Conservation (phyloP, 2,888 invertebrate genomes). For the Orthosia gracilis region DNA sequence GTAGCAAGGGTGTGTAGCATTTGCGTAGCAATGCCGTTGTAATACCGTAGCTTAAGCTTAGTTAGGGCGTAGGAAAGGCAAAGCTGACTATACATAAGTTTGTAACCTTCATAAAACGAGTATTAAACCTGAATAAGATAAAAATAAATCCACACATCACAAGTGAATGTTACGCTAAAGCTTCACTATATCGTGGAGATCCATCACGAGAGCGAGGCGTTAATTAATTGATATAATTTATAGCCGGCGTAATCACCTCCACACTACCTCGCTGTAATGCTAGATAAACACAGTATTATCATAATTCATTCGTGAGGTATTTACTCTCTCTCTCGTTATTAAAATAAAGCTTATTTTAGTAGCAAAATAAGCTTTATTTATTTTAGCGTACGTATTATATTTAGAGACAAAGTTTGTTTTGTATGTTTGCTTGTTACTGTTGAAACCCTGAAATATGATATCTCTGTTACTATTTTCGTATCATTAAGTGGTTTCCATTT, state of each 20-base stretch:
- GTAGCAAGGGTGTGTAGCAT: background rate
- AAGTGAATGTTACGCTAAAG: conserved; percentile 10
- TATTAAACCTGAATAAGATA: conserved; percentile 9
- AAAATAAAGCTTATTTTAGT: conserved; percentile 29
- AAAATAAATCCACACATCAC: conserved; percentile 4
- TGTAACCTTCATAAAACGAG: no score
- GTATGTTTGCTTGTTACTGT: background rate
- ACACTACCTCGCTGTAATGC: conserved; percentile 32
- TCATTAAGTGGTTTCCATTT: background rate
- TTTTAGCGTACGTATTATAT: conserved; percentile 15
- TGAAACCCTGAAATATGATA: conserved; percentile 7
- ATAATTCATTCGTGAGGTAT: conserved; percentile 50
- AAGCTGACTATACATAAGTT: background rate
- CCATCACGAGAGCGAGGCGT: conserved; percentile 55
- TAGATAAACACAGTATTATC: conserved; percentile 57
- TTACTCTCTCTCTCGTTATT: conserved; percentile 41
- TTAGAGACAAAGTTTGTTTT: conserved; percentile 12
- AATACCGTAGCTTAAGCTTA: background rate
- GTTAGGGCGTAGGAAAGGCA: background rate
- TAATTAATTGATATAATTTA: conserved; percentile 77
- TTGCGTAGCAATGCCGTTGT: no score
- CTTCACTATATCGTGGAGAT: conserved; percentile 44
- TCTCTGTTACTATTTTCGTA: background rate
- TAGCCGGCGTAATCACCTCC: conserved; percentile 65
- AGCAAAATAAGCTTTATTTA: conserved; percentile 24